Conservation (phyloP, 2,113 vertebrate genomes). For the Prionailurus bengalensis region DNA sequence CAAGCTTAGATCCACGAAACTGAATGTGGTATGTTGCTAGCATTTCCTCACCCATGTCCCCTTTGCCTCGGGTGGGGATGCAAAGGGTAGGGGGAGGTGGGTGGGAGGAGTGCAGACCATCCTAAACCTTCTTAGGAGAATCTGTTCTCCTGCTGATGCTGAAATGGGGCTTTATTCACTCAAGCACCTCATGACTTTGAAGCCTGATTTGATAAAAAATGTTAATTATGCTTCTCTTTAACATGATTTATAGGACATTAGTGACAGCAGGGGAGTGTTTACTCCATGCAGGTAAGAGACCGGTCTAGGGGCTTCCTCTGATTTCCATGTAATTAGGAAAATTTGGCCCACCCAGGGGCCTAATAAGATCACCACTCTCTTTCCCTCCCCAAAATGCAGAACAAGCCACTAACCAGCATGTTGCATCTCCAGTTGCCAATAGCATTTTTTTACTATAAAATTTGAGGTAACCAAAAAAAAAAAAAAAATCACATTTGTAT, state of each 20-base stretch:
- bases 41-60: slow-evolving; percentile 17
- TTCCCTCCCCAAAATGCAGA: slow-evolving; percentile 60
- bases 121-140: not conserved
- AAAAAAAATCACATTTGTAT: not conserved
- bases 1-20: not conserved
- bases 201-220: slow-evolving; percentile 82
- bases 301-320: slow-evolving; percentile 53
- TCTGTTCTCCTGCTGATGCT: not conserved
- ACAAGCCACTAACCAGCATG: slow-evolving; percentile 43
- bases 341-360: slow-evolving; percentile 73
- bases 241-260: slow-evolving; percentile 81
- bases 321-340: slow-evolving; percentile 81
- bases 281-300: slow-evolving; percentile 75
- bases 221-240: slow-evolving; percentile 83
- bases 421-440: not conserved
- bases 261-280: slow-evolving; percentile 77
- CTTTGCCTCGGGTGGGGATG: not conserved
- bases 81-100: too few species aligned
- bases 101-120: not conserved
- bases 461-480: slow-evolving; percentile 36
- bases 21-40: not conserved
- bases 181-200: slow-evolving; percentile 67
- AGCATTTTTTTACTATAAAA: slow-evolving; percentile 46
- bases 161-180: slow-evolving; percentile 62
- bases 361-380: slow-evolving; percentile 65